phyloP scores from a whole-genome alignment of 2,797 vertebrate genomes.

The Naso thynnoides region DNA sequence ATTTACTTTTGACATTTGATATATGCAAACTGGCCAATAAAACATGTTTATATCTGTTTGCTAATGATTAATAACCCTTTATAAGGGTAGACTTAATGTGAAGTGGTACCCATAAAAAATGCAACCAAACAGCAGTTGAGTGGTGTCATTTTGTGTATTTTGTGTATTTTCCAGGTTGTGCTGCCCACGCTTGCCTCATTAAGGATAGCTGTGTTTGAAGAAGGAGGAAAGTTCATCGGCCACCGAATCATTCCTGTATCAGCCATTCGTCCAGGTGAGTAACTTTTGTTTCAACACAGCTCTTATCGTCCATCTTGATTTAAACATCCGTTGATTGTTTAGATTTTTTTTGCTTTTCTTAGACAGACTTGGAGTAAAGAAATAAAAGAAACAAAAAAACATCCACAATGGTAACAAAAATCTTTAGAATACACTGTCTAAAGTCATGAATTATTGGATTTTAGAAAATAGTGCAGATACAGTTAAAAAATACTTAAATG shows the following conservation, averaged over 20 bases:
- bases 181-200: slow-evolving; percentile 94
- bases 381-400: neutral
- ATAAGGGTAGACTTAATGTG: no score
- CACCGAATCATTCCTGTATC: slow-evolving; percentile 96
- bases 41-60: no score
- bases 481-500: neutral
- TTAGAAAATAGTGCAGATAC: neutral
- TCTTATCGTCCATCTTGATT: neutral
- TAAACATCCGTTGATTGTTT: neutral
- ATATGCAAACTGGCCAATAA: no score
- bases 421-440: neutral
- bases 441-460: neutral
- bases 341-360: neutral
- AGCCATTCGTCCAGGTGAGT: slow-evolving; percentile 93
- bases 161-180: slow-evolving; percentile 86
- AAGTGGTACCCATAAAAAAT: neutral
- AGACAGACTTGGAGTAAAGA: neutral
- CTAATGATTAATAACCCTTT: no score
- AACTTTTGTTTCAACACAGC: neutral
- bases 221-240: slow-evolving; percentile 98
- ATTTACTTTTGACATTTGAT: no score
- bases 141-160: neutral
- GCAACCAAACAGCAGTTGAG: neutral
- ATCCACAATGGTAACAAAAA: neutral
- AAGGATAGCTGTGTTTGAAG: slow-evolving; percentile 96